Percentiles rank a stretch among this genome's conserved stretches.
Conservation (phyloP, 2,888 invertebrate genomes). For the Hydraecia micacea region DNA sequence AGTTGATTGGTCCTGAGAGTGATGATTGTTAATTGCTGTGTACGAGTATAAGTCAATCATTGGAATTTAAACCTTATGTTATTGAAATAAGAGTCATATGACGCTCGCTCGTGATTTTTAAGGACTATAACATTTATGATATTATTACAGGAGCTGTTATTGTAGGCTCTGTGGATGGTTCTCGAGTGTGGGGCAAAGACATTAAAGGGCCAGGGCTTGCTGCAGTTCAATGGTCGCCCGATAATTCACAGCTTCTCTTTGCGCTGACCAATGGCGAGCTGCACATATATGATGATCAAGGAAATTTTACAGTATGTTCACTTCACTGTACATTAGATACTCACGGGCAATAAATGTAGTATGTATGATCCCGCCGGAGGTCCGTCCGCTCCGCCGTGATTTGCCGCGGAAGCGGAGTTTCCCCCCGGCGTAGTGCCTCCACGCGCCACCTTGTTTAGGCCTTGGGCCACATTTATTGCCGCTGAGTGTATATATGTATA, state of each 20-base stretch:
- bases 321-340: constrained; percentile 34
- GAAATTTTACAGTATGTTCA: constrained; percentile 92
- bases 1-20: background rate
- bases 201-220: constrained; percentile 95
- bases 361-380: too few relatives aligned
- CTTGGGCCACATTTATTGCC: too few relatives aligned
- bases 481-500: too few relatives aligned
- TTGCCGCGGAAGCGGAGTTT: too few relatives aligned
- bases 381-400: too few relatives aligned
- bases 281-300: constrained; percentile 98
- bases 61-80: constrained; percentile 3
- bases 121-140: background rate
- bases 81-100: background rate
- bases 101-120: background rate
- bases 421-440: too few relatives aligned
- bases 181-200: constrained; percentile 99
- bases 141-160: constrained; percentile 94
- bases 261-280: constrained; percentile 97
- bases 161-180: constrained; percentile 99
- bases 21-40: background rate
- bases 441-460: too few relatives aligned
- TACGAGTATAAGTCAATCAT: background rate
- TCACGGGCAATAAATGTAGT: background rate
- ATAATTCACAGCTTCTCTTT: constrained; percentile 96
- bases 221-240: constrained; percentile 99